These are phyloP conservation scores for Ceryle rudis DNA, from an alignment of 2,797 vertebrate genomes.

Conservation along the genomic window DNA sequence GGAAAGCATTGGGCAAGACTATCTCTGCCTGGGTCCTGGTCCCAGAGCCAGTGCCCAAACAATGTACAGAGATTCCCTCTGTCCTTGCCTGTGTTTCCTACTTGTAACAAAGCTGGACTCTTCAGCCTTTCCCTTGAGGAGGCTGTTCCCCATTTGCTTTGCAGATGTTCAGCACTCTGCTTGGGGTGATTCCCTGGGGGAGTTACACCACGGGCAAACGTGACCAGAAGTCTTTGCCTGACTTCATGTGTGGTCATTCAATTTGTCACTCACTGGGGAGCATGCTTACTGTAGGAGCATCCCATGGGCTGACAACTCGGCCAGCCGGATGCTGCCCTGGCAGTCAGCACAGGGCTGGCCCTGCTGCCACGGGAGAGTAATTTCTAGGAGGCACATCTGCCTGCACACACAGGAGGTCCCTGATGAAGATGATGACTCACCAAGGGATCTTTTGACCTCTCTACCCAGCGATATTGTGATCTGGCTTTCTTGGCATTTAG, in stretches of 20 bases:
- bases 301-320: rapidly evolving
- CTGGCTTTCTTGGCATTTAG: neutral
- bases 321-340: rapidly evolving
- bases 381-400: neutral
- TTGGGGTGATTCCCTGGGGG: neutral
- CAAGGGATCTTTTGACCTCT: neutral
- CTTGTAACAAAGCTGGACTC: neutral
- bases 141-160: neutral
- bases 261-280: rapidly evolving
- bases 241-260: rapidly evolving
- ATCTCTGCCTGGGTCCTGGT: neutral
- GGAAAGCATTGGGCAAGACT: neutral
- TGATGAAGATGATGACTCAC: neutral
- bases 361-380: rapidly evolving
- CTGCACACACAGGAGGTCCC: neutral
- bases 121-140: neutral
- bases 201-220: rapidly evolving
- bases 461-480: rapidly evolving
- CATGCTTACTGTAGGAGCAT: neutral
- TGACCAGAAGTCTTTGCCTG: neutral
- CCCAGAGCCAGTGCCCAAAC: neutral
- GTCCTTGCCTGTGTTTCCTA: neutral
- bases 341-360: rapidly evolving
- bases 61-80: neutral
- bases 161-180: neutral